Evolutionary conservation across 2,888 invertebrate species (phyloP).

Genomic region (Diabrotica balteata): DNA sequence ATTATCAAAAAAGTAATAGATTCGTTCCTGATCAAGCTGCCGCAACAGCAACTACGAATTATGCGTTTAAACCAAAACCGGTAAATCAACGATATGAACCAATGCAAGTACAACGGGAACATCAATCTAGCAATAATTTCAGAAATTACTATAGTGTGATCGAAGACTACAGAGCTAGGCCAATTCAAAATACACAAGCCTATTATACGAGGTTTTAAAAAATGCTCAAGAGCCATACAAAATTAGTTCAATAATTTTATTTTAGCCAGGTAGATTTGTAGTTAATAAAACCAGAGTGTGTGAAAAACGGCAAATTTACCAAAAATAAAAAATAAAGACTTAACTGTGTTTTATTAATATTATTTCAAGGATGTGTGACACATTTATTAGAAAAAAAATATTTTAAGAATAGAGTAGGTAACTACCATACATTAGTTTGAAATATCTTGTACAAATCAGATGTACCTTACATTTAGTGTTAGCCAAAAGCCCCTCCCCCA

Average conservation of each 20-base stretch:
- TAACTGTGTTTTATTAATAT: too few species aligned
- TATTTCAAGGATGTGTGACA: too few species aligned
- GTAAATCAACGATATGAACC: constrained; percentile 36
- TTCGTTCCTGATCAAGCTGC: constrained; percentile 49
- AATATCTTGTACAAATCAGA: too few species aligned
- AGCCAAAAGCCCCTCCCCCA: too few species aligned
- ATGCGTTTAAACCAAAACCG: constrained; percentile 47
- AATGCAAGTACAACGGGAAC: not conserved
- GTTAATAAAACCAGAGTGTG: constrained; percentile 30
- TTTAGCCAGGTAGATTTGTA: constrained; percentile 33
- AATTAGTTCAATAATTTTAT: constrained; percentile 31
- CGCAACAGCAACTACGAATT: constrained; percentile 50
- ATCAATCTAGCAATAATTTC: constrained; percentile 32
- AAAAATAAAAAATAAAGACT: too few species aligned
- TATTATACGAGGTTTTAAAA: constrained; percentile 44
- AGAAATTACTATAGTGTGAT: constrained; percentile 39
- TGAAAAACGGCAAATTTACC: not conserved
- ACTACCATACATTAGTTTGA: too few species aligned
- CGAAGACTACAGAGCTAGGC: constrained; percentile 46
- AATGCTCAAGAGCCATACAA: constrained; percentile 42
- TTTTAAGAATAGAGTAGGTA: too few species aligned
- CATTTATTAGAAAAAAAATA: too few species aligned
- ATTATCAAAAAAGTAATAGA: constrained; percentile 49
- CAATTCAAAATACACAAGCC: constrained; percentile 48
- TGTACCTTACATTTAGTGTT: too few species aligned